Evolutionary conservation across 1,140 invertebrate genomes (phyloP), one percentile per base, ranked within the genome.

Genomic region (Olivierus martensii): DNA sequence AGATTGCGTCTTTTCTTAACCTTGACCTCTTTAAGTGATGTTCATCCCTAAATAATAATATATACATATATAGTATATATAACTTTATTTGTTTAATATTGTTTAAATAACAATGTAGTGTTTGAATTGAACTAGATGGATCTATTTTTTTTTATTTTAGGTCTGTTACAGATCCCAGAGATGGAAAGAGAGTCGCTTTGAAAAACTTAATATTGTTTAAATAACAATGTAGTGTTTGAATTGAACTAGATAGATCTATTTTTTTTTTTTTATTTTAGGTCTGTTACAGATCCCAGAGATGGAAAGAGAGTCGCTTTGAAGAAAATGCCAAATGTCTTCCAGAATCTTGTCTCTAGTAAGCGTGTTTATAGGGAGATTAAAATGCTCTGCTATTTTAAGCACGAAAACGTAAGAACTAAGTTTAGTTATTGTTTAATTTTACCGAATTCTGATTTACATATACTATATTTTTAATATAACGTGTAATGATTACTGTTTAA

Each of bases 281-380:
- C 53, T 7, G 57, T 58, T 12, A 58, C 57, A 35, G 57, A 58
- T 50, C 57, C 95, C n/a, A 79, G 95, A 61, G 90, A 96, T 76
- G 91, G 93, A 52, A 84, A 90, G 68, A 77, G 92, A 66, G 93
- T 99, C 57, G 95, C 95, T 46, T 79, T 99, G 52, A 99, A 99
- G 77, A 99, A 99, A 78, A 83, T 99, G 78, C 94, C 95, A 59
- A 98, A 99, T 77, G 94, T 99, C 69, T 99, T 99, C 81, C 95
- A 99, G 75, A 98, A 94, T 69, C 78, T 98, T 62, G 90, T 98
- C 60, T 98, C 94, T 60, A 89, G 87, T 66, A 96, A 96, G 72
- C 79, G 96, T 64, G 95, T 99, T 56, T 99, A 96, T 74, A 79
- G 96, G 59, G 96, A 99, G 74, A 79, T 99, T 59, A 91, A 92